These are phyloP conservation scores for Centruroides sculpturatus DNA, from an alignment of 1,140 invertebrate species.

Conservation along the genomic window DNA sequence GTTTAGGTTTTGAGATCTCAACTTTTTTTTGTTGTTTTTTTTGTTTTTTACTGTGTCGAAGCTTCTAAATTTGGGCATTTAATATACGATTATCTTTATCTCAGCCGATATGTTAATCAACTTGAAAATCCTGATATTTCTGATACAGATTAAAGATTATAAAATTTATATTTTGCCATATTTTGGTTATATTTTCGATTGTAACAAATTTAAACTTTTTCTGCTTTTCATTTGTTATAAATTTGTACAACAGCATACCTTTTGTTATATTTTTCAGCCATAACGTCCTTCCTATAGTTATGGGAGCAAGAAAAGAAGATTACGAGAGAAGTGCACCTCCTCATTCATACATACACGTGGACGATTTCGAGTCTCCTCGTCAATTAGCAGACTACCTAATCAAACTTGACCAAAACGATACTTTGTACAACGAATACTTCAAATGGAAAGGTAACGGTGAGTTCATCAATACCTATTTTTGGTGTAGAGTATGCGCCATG, in stretches of 20 bases:
- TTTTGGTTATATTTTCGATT: too few relatives aligned
- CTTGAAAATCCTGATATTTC: too few relatives aligned
- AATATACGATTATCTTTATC: too few relatives aligned
- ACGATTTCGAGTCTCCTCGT: slow-evolving; percentile 75
- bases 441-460: slow-evolving; percentile 78
- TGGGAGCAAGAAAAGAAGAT: slow-evolving; percentile 82
- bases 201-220: too few relatives aligned
- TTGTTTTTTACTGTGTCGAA: too few relatives aligned
- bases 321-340: slow-evolving; percentile 74
- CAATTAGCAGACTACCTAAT: slow-evolving; percentile 73
- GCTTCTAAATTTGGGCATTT: too few relatives aligned
- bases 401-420: slow-evolving; percentile 65
- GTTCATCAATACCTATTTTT: slow-evolving; percentile 89
- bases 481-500: slow-evolving; percentile 85
- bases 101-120: too few relatives aligned
- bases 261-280: slow-evolving; percentile 41
- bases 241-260: slow-evolving; percentile 3
- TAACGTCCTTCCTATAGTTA: slow-evolving; percentile 80
- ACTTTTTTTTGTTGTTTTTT: too few relatives aligned
- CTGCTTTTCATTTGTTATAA: background rate
- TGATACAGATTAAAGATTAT: too few relatives aligned
- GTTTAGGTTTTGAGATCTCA: too few relatives aligned
- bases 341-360: slow-evolving; percentile 81
- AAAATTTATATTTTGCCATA: too few relatives aligned
- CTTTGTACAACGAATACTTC: slow-evolving; percentile 84